These are phyloP conservation scores for Epinotia nisella DNA, from an alignment of 2,888 invertebrate genomes.

Conservation along the genomic window DNA sequence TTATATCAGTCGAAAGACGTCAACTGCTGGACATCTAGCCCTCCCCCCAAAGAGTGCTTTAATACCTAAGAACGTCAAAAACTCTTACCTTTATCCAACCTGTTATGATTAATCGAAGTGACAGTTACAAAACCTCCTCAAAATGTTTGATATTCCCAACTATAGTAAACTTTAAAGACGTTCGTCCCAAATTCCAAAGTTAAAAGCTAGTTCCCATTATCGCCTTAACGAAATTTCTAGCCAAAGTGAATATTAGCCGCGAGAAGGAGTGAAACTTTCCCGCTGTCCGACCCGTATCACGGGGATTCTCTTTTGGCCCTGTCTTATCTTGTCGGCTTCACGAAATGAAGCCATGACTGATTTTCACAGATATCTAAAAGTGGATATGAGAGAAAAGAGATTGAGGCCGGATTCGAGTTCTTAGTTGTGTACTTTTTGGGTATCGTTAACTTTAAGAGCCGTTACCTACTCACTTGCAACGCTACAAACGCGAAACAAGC, in stretches of 20 bases:
- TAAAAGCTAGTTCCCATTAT: conserved; percentile 18
- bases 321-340: conserved; percentile 56
- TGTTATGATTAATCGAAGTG: conserved; percentile 3
- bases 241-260: conserved; percentile 27
- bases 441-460: neutral
- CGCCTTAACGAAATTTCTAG: conserved; percentile 38
- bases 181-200: conserved; percentile 13
- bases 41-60: no score
- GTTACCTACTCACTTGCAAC: no score
- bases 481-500: no score
- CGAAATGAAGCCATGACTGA: conserved; percentile 52
- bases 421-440: neutral
- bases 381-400: conserved; percentile 27
- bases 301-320: conserved; percentile 54
- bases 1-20: no score
- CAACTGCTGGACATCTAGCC: no score
- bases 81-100: neutral
- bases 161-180: conserved; percentile 4
- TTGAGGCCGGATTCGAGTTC: neutral
- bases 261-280: conserved; percentile 51
- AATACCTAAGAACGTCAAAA: neutral
- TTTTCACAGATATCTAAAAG: conserved; percentile 50
- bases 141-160: neutral
- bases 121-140: neutral
- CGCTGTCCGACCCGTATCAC: conserved; percentile 65